Percentiles rank a stretch among this genome's conserved stretches.
Conservation (phyloP, 2,797 vertebrate genomes). For the Columba guinea region DNA sequence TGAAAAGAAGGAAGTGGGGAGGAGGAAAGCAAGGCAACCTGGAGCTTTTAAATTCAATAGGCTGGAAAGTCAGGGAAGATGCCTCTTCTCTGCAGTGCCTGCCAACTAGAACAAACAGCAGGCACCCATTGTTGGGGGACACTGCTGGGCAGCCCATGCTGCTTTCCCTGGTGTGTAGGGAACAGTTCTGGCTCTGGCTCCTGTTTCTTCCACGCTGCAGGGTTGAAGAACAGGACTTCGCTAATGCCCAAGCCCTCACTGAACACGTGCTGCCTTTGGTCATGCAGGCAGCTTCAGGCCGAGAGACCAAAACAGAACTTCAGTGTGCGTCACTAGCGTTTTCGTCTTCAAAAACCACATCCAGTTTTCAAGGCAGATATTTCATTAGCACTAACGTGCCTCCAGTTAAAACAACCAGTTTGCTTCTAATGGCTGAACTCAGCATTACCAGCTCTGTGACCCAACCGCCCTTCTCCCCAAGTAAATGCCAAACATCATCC, state of each 20-base stretch:
- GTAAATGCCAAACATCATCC: background rate
- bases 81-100: background rate
- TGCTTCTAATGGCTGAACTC: background rate
- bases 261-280: accelerated
- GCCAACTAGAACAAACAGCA: background rate
- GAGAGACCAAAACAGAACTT: background rate
- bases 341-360: background rate
- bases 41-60: background rate
- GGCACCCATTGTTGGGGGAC: background rate
- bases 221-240: background rate
- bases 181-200: background rate
- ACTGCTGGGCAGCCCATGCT: background rate
- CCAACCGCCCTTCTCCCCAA: no score
- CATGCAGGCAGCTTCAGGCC: background rate
- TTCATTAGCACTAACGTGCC: background rate
- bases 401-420: background rate
- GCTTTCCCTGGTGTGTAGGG: background rate
- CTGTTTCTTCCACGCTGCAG: background rate
- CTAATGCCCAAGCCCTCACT: accelerated
- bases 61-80: background rate
- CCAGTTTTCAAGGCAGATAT: background rate
- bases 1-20: background rate
- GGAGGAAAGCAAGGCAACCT: background rate
- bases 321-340: background rate
- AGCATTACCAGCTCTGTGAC: background rate